A percentile compares a stretch with the other conserved stretches of the same genome.
phyloP scores from a whole-genome alignment of 2,888 invertebrate genomes.

The Pandemis heparana region DNA sequence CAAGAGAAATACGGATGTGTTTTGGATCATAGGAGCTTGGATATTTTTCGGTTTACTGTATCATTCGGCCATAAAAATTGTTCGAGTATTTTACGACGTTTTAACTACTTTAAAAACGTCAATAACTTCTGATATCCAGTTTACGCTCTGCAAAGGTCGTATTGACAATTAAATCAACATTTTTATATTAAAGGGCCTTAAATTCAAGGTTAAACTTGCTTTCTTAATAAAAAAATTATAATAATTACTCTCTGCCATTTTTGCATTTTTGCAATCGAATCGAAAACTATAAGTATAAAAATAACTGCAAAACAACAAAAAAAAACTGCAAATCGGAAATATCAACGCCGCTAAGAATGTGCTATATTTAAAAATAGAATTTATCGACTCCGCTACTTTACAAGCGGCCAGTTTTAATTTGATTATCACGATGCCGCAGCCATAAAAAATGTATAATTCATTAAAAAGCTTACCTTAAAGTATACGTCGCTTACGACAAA shows the following conservation, averaged over 20 bases:
- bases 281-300: too few relatives aligned
- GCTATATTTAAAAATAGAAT: neutral
- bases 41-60: slow-evolving; percentile 10
- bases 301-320: neutral
- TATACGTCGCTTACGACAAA: slow-evolving; percentile 4
- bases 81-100: slow-evolving; percentile 30
- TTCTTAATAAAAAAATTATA: neutral
- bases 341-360: neutral
- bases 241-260: too few relatives aligned
- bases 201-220: neutral
- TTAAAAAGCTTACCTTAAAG: slow-evolving; percentile 19
- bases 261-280: too few relatives aligned
- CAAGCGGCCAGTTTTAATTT: slow-evolving; percentile 38
- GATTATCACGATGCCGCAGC: slow-evolving; percentile 26
- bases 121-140: slow-evolving; percentile 34
- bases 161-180: slow-evolving; percentile 12
- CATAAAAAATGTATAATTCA: slow-evolving; percentile 21
- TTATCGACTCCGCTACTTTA: slow-evolving; percentile 34
- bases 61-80: slow-evolving; percentile 33
- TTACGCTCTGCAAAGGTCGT: slow-evolving; percentile 20
- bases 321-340: neutral
- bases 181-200: neutral
- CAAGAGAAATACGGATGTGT: neutral
- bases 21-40: neutral
- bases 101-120: slow-evolving; percentile 32